Conservation (phyloP, 2,888 invertebrate species). For the Cephus rjabovi region DNA sequence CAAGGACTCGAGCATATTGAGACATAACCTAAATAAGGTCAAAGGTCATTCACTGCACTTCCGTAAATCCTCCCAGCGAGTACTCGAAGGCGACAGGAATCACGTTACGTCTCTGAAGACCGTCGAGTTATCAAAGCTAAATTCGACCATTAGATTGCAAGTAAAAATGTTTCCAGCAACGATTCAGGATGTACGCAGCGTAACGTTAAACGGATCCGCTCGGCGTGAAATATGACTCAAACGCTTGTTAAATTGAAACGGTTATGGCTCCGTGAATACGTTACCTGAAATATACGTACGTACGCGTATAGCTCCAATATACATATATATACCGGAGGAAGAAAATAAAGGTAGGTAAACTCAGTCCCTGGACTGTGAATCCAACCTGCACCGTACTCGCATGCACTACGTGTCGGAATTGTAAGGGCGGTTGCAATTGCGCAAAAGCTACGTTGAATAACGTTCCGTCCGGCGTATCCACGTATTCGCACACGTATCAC, state of each 20-base stretch:
- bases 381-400: neutral
- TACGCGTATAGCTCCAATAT: neutral
- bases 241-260: conserved; percentile 52
- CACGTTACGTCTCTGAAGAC: neutral
- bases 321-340: neutral
- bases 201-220: conserved; percentile 31
- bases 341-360: neutral
- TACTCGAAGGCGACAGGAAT: neutral
- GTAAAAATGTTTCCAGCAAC: neutral
- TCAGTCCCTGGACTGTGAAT: neutral
- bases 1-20: neutral
- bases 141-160: neutral
- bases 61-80: no score
- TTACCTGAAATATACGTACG: conserved; percentile 6
- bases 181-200: conserved; percentile 12
- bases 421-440: neutral
- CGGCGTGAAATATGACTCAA: conserved; percentile 54
- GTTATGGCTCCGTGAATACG: conserved; percentile 40
- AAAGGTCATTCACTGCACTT: neutral
- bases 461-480: neutral
- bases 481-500: neutral
- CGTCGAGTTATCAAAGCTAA: neutral
- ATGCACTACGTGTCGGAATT: neutral
- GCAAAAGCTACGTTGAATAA: neutral
- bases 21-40: neutral